Evolutionary conservation across 2,888 invertebrate species (phyloP).

Genomic region (Cyclophora punctaria): DNA sequence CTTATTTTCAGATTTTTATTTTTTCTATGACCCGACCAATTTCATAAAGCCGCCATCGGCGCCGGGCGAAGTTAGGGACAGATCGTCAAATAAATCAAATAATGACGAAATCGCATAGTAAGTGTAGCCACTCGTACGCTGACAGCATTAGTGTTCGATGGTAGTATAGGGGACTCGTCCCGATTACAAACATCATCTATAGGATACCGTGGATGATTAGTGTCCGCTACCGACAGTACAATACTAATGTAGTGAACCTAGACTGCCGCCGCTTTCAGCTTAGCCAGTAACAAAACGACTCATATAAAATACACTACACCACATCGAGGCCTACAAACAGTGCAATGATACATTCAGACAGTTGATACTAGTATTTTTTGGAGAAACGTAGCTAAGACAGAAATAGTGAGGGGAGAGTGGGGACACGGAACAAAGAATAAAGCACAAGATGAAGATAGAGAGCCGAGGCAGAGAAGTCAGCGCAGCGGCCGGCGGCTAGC

Average conservation of each 20-base stretch:
- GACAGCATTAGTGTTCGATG: conserved; percentile 54
- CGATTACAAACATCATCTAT: conserved; percentile 42
- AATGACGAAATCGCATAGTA: conserved; percentile 54
- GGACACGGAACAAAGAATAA: no score
- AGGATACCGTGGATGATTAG: conserved; percentile 53
- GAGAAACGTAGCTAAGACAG: no score
- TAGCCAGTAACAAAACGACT: conserved; percentile 38
- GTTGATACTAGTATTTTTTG: no score
- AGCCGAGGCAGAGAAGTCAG: no score
- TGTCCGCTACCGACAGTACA: conserved; percentile 30
- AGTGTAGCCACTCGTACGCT: conserved; percentile 38
- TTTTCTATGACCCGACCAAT: conserved; percentile 70
- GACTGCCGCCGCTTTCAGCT: conserved; percentile 61
- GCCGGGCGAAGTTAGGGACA: conserved; percentile 58
- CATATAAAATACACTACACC: conserved; percentile 16
- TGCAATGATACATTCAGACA: no score
- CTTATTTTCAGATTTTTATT: conserved; percentile 75
- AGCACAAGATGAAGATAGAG: no score
- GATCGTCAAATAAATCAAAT: conserved; percentile 49
- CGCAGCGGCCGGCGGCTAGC: no score
- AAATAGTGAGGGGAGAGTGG: no score
- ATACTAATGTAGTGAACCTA: conserved; percentile 51
- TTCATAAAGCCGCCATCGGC: conserved; percentile 53
- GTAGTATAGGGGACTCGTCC: conserved; percentile 63
- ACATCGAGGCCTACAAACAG: no score